Percentiles rank a stretch among this genome's conserved stretches.
Conservation (phyloP, 2,113 vertebrate species). For the Anhinga rufa region DNA sequence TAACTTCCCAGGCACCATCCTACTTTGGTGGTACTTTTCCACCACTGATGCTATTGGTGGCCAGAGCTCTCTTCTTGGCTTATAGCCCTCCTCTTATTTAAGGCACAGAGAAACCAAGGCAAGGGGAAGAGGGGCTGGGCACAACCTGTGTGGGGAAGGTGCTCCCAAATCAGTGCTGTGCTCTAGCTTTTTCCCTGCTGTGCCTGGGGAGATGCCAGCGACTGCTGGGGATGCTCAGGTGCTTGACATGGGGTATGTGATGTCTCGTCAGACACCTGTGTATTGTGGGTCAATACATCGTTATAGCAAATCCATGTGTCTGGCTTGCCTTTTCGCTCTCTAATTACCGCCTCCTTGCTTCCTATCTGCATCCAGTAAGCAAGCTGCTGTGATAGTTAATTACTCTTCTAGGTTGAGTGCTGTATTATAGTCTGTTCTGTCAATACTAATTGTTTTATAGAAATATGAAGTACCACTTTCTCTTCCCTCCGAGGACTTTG, state of each 20-base stretch:
- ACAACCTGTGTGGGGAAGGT: neutral
- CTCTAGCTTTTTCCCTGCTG: neutral
- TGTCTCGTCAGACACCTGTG: neutral
- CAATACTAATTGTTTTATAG: conserved; percentile 61
- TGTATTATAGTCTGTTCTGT: neutral
- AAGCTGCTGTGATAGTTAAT: neutral
- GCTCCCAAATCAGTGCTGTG: neutral
- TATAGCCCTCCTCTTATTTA: neutral
- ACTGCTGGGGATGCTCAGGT: neutral
- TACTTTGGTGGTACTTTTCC: neutral
- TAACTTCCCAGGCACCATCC: neutral
- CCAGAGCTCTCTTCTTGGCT: neutral
- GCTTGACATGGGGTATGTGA: accelerated
- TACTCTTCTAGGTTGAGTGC: conserved; percentile 34
- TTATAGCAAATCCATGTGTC: conserved; percentile 3
- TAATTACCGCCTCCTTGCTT: neutral
- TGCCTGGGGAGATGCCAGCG: neutral
- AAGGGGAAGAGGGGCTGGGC: neutral
- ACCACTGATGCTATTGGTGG: neutral
- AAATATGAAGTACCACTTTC: conserved; percentile 54
- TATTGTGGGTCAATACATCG: neutral
- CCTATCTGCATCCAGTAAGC: conserved; percentile 11
- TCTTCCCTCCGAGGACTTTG: conserved; percentile 1
- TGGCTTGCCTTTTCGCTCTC: neutral
- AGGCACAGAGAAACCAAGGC: neutral